Evolutionary conservation across 2,113 vertebrate genomes (phyloP).

Genomic region (Bubo blakistoni): DNA sequence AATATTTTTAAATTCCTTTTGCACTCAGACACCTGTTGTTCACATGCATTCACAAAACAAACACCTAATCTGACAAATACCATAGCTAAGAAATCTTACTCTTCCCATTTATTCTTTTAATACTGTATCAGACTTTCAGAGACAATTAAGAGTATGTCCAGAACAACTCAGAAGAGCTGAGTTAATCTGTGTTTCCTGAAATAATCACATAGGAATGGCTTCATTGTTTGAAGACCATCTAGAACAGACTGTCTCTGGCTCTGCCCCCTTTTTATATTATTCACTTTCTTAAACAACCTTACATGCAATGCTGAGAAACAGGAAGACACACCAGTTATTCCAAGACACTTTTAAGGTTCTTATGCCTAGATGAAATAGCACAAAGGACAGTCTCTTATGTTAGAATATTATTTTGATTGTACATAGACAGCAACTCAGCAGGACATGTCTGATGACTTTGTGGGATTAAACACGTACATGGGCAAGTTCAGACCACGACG

Average conservation of each 20-base stretch:
- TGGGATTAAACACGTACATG: neutral
- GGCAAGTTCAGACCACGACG: neutral
- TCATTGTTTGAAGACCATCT: neutral
- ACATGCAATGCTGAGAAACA: neutral
- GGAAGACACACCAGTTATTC: neutral
- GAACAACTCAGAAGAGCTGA: neutral
- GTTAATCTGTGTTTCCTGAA: neutral
- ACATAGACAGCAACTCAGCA: neutral
- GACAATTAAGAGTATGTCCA: neutral
- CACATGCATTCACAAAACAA: neutral
- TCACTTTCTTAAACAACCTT: neutral
- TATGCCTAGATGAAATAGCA: neutral
- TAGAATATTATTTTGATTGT: neutral
- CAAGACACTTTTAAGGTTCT: neutral
- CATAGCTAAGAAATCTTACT: neutral
- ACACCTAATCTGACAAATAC: neutral
- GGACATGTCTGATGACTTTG: neutral
- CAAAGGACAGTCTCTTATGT: neutral
- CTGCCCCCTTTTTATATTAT: neutral
- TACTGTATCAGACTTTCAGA: neutral
- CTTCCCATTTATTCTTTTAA: neutral
- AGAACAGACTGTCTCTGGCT: neutral
- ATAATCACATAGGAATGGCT: neutral
- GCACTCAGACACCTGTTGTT: neutral
- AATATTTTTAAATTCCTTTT: neutral